Percentiles rank a stretch among this genome's conserved stretches.
Evolutionary conservation across 2,113 vertebrate genomes (phyloP).

Genomic region (Brachionichthys hirsutus): DNA sequence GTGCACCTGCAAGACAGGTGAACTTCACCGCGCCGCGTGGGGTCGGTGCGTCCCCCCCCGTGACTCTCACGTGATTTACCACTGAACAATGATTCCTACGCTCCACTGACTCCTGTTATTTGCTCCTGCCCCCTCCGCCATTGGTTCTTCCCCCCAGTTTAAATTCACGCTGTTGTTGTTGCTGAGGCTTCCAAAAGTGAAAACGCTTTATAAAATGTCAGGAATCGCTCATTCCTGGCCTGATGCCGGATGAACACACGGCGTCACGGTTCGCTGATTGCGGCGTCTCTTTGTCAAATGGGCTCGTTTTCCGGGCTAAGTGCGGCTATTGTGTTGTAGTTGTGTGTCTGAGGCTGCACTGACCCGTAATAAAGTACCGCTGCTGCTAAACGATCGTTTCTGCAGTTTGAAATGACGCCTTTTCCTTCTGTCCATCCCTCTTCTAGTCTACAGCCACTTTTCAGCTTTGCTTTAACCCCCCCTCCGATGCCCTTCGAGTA

Average conservation of each 20-base stretch:
- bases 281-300: background rate
- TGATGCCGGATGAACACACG: too few relatives aligned
- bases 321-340: background rate
- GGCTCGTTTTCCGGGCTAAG: background rate
- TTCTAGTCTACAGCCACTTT: too few relatives aligned
- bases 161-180: too few relatives aligned
- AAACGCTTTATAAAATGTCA: too few relatives aligned
- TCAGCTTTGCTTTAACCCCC: too few relatives aligned
- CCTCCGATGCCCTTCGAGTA: too few relatives aligned
- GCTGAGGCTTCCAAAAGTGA: too few relatives aligned
- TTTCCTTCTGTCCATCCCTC: too few relatives aligned
- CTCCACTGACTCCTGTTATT: conserved; percentile 4
- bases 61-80: conserved; percentile 74
- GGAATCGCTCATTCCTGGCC: too few relatives aligned
- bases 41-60: too few relatives aligned
- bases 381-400: background rate
- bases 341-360: background rate
- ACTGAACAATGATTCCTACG: conserved; percentile 42
- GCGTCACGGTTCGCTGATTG: background rate
- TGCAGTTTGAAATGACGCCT: background rate
- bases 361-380: too few relatives aligned
- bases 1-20: too few relatives aligned
- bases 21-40: conserved; percentile 50
- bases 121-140: background rate
- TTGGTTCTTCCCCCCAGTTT: background rate